These are phyloP conservation scores for Elanus axillaris DNA, from an alignment of 2,113 vertebrate species.

Conservation along the genomic window DNA sequence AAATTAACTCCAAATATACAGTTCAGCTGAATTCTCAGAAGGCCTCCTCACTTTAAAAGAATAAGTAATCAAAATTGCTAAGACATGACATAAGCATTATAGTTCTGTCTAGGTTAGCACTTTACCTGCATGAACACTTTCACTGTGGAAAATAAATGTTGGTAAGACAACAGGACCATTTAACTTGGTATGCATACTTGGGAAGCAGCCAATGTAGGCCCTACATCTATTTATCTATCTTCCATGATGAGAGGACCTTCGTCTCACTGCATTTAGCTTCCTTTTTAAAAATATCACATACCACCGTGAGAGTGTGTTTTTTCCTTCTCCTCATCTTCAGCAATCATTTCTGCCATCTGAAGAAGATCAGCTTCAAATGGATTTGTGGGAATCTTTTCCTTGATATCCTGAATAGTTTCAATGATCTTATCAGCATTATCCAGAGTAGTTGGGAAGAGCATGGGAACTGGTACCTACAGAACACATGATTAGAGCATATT, in stretches of 20 bases:
- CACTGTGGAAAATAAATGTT: neutral
- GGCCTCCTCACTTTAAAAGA: neutral
- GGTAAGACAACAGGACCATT: neutral
- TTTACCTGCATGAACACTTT: neutral
- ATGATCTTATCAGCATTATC: conserved; percentile 82
- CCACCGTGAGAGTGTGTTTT: conserved; percentile 81
- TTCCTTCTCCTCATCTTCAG: conserved; percentile 84
- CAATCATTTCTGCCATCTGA: conserved; percentile 97
- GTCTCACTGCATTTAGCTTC: neutral
- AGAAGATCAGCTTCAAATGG: conserved; percentile 92
- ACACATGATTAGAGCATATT: neutral
- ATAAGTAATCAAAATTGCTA: neutral
- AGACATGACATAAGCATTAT: neutral
- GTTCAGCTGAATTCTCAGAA: neutral
- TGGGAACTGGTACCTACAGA: conserved; percentile 88
- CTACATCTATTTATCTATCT: neutral
- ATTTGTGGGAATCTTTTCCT: conserved; percentile 86
- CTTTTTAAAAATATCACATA: conserved; percentile 55
- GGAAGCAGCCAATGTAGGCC: neutral
- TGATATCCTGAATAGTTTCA: conserved; percentile 87
- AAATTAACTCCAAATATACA: neutral
- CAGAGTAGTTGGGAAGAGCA: conserved; percentile 86
- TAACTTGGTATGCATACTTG: too few relatives aligned
- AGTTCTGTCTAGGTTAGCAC: neutral
- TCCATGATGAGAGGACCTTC: neutral